Evolutionary conservation across 2,113 vertebrate genomes (phyloP).

Genomic region (Sander vitreus): DNA sequence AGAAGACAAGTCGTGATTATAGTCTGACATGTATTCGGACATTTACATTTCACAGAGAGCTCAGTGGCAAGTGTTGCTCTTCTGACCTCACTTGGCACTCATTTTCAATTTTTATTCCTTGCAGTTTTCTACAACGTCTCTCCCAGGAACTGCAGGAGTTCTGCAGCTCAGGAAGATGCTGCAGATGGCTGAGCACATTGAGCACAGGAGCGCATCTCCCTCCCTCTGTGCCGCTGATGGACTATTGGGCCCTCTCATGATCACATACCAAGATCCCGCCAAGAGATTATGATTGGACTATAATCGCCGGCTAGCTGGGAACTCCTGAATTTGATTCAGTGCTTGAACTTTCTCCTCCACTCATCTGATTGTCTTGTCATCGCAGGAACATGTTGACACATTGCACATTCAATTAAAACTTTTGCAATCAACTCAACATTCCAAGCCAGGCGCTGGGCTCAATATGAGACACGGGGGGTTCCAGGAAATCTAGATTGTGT

Average conservation of each 20-base stretch:
- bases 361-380: constrained; percentile 34
- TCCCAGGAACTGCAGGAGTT: constrained; percentile 29
- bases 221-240: constrained; percentile 64
- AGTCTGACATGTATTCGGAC: not conserved
- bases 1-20: not conserved
- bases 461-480: constrained; percentile 26
- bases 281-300: constrained; percentile 60
- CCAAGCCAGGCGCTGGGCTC: not conserved
- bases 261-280: constrained; percentile 49
- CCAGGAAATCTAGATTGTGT: constrained; percentile 31
- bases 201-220: constrained; percentile 48
- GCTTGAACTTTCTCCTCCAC: constrained; percentile 34
- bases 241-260: constrained; percentile 53
- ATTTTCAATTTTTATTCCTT: not conserved
- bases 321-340: constrained; percentile 52
- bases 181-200: constrained; percentile 62
- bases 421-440: constrained; percentile 38
- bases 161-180: constrained; percentile 19
- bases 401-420: constrained; percentile 46
- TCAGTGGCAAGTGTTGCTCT: not conserved
- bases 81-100: constrained; percentile 12
- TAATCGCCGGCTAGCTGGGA: constrained; percentile 46
- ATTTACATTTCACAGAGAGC: constrained; percentile 14
- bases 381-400: not conserved
- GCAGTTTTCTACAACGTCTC: constrained; percentile 18